A percentile compares a stretch with the other conserved stretches of the same genome.
Conservation (phyloP, 2,888 invertebrate genomes). For the Aporophyla nigra region DNA sequence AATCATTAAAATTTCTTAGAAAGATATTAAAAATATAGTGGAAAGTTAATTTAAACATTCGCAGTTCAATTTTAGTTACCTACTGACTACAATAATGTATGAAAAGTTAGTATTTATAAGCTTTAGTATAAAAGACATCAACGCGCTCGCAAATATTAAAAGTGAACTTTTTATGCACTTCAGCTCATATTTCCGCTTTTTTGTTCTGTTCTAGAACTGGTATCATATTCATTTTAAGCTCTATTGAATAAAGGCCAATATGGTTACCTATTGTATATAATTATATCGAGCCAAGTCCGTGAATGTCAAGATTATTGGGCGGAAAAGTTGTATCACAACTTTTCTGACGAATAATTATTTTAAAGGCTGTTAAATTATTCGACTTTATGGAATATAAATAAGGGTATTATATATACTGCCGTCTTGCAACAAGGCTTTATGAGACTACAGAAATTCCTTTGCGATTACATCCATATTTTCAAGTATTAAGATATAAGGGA, state of each 20-base stretch:
- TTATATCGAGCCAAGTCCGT: conserved; percentile 17
- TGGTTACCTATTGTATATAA: conserved; percentile 30
- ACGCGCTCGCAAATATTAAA: conserved; percentile 69
- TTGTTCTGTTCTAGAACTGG: conserved; percentile 39
- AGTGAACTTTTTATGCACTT: not conserved
- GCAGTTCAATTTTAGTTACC: not conserved
- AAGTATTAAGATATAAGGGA: not conserved
- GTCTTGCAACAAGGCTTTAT: conserved; percentile 17
- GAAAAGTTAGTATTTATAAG: conserved; percentile 17
- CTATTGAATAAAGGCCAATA: conserved; percentile 51
- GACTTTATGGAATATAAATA: not conserved
- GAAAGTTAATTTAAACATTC: not conserved
- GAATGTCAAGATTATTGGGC: conserved; percentile 47
- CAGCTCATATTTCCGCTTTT: conserved; percentile 32
- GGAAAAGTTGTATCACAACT: conserved; percentile 18
- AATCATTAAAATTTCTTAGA: not conserved
- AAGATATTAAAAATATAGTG: not conserved
- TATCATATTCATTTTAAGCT: conserved; percentile 33
- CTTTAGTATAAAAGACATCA: conserved; percentile 75
- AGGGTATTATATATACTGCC: not conserved
- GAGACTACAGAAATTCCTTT: conserved; percentile 32
- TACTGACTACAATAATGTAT: not conserved
- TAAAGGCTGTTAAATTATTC: not conserved
- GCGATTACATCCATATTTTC: not conserved
- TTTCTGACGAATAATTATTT: not conserved